These are phyloP conservation scores for Mormyrops boulengeri DNA, from an alignment of 2,797 vertebrate genomes.

Conservation along the genomic window DNA sequence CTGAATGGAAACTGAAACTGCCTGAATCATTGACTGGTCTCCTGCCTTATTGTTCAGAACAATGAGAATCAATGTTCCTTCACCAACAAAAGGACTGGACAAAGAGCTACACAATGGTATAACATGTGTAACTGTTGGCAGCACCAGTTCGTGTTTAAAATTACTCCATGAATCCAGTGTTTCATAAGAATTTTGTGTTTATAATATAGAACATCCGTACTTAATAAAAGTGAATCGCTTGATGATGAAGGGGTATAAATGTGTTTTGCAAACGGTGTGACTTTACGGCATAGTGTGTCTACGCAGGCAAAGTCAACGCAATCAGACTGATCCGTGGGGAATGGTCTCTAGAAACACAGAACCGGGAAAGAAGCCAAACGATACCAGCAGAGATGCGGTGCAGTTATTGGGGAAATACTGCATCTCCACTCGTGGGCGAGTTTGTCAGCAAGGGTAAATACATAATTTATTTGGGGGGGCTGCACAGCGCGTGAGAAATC, in stretches of 20 bases:
- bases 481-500: background rate
- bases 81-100: background rate
- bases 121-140: background rate
- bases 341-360: background rate
- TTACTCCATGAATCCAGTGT: background rate
- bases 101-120: background rate
- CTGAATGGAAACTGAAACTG: background rate
- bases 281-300: background rate
- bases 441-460: background rate
- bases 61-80: background rate
- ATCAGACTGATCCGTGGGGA: background rate
- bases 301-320: background rate
- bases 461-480: background rate
- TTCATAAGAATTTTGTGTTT: background rate
- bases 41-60: background rate
- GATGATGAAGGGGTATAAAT: background rate
- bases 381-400: background rate
- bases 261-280: background rate
- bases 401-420: background rate
- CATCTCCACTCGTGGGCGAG: background rate
- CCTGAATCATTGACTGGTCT: background rate
- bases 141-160: background rate
- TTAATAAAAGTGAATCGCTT: background rate
- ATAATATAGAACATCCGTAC: background rate
- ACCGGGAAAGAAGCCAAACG: background rate